Conservation (phyloP, 1,140 invertebrate genomes). For the Bicyclus anynana region DNA sequence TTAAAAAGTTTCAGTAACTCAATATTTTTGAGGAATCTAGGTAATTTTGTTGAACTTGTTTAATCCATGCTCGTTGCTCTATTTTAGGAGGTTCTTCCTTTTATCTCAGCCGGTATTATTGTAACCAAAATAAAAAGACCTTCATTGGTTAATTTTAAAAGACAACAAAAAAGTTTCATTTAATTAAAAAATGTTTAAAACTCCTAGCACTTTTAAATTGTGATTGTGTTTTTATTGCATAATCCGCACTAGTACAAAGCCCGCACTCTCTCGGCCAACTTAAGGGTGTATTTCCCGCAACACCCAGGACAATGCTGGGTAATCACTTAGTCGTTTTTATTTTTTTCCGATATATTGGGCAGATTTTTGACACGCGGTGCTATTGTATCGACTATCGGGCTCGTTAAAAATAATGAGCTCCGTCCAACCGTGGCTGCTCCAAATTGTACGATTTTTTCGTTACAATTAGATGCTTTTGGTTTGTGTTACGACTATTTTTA, state of each 20-base stretch:
- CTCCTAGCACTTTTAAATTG: too few relatives aligned
- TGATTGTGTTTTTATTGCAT: background rate
- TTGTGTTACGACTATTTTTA: background rate
- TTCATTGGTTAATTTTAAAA: too few relatives aligned
- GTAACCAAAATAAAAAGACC: too few relatives aligned
- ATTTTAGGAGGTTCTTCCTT: too few relatives aligned
- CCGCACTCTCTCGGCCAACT: background rate
- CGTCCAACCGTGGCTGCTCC: slow-evolving; percentile 19
- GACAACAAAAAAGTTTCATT: too few relatives aligned
- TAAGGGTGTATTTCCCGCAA: slow-evolving; percentile 17
- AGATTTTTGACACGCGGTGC: slow-evolving; percentile 49
- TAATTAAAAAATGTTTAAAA: too few relatives aligned
- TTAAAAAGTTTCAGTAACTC: too few relatives aligned
- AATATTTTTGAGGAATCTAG: too few relatives aligned
- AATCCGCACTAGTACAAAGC: background rate
- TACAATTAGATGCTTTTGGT: slow-evolving; percentile 11
- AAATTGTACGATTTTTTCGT: slow-evolving; percentile 13
- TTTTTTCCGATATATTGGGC: slow-evolving; percentile 58
- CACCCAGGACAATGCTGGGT: slow-evolving; percentile 34
- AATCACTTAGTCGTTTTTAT: slow-evolving; percentile 54
- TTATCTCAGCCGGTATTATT: too few relatives aligned
- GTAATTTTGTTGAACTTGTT: too few relatives aligned
- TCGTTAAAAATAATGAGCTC: slow-evolving; percentile 71
- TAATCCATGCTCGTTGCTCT: too few relatives aligned
- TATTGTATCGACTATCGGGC: slow-evolving; percentile 36